phyloP scores from a whole-genome alignment of 2,113 vertebrate species.

The Tragelaphus scriptus region DNA sequence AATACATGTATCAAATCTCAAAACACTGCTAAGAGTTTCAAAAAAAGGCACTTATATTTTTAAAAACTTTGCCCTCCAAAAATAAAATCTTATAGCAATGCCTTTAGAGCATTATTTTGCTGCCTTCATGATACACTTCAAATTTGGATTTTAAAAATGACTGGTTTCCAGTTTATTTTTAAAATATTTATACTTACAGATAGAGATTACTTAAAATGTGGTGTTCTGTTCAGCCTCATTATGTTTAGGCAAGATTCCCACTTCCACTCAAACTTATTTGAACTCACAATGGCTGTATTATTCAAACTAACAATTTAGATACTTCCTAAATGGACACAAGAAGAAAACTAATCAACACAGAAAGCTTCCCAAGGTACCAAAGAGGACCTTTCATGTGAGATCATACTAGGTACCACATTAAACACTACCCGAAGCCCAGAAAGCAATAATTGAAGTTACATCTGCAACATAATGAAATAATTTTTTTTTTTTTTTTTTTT shows the following conservation, averaged over 20 bases:
- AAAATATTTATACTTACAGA: slow-evolving; percentile 40
- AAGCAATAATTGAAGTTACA: neutral
- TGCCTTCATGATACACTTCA: slow-evolving; percentile 21
- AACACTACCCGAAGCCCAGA: neutral
- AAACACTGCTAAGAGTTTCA: slow-evolving; percentile 18
- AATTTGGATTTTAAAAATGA: slow-evolving; percentile 35
- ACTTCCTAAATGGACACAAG: slow-evolving; percentile 49
- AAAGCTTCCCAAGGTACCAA: slow-evolving; percentile 45
- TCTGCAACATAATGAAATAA: slow-evolving; percentile 15
- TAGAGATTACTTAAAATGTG: slow-evolving; percentile 43
- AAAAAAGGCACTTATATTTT: neutral
- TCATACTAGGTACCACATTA: slow-evolving; percentile 21
- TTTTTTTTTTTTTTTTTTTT: slow-evolving; percentile 17
- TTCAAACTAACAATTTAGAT: slow-evolving; percentile 6
- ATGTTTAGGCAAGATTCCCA: slow-evolving; percentile 51
- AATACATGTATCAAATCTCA: slow-evolving; percentile 20
- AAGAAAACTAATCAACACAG: slow-evolving; percentile 42
- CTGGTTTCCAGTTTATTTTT: slow-evolving; percentile 38
- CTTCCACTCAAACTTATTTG: slow-evolving; percentile 44
- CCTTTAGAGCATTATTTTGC: slow-evolving; percentile 28
- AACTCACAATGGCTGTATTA: slow-evolving; percentile 45
- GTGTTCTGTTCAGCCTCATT: slow-evolving; percentile 17
- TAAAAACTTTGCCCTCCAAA: slow-evolving; percentile 45
- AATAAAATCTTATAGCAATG: slow-evolving; percentile 17
- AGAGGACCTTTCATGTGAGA: slow-evolving; percentile 30